phyloP scores from a whole-genome alignment of 1,140 invertebrate genomes.

The Formica selysi region DNA sequence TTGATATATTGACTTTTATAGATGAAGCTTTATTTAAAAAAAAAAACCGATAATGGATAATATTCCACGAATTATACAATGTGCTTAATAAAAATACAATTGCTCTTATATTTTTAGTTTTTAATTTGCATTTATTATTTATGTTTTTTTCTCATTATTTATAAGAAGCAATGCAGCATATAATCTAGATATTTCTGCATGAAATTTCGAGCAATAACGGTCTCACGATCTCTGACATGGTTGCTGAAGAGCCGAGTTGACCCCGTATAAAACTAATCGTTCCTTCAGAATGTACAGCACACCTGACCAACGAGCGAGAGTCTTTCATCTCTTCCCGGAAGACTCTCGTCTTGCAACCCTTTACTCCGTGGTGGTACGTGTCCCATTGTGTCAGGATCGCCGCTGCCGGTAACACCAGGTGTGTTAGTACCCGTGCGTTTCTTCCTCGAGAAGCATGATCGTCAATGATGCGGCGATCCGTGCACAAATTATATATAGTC shows the following conservation, averaged over 20 bases:
- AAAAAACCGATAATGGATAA: not conserved
- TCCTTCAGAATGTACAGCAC: conserved; percentile 58
- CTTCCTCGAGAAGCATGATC: conserved; percentile 63
- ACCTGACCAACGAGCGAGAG: conserved; percentile 76
- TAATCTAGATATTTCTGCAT: conserved; percentile 29
- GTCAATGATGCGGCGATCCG: conserved; percentile 70
- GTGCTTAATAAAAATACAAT: not conserved
- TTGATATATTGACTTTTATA: conserved; percentile 3
- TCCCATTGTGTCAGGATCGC: conserved; percentile 74
- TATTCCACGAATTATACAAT: too few relatives aligned
- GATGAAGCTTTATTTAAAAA: not conserved
- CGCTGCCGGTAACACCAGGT: conserved; percentile 69
- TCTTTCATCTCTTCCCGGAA: conserved; percentile 81
- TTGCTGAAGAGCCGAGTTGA: conserved; percentile 64
- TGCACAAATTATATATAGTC: conserved; percentile 60
- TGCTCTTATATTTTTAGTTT: not conserved
- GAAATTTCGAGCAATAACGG: conserved; percentile 25
- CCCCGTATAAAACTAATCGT: conserved; percentile 69
- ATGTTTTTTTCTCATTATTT: not conserved
- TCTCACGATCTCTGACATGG: conserved; percentile 56
- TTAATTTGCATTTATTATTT: not conserved
- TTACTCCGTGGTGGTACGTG: conserved; percentile 73
- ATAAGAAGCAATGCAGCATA: not conserved
- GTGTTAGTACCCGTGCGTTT: conserved; percentile 58
- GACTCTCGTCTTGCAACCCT: conserved; percentile 77